Percentiles rank a stretch among this genome's conserved stretches.
Conservation (phyloP, 2,113 vertebrate species). For the Chaenocephalus aceratus region DNA sequence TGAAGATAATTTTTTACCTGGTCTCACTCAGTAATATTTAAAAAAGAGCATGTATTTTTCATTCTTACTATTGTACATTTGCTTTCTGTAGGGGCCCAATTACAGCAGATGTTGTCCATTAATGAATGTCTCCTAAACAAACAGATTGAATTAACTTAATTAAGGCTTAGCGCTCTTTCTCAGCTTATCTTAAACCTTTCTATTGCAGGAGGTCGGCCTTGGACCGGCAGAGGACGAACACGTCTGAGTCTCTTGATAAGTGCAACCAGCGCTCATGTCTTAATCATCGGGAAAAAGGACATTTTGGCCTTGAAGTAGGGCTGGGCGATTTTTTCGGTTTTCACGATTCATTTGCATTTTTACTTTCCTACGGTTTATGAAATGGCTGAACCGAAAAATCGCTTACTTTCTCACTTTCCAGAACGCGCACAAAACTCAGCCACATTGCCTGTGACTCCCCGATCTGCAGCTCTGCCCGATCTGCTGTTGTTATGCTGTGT, state of each 20-base stretch:
- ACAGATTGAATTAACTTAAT: conserved; percentile 35
- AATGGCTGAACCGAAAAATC: too few relatives aligned
- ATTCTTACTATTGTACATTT: conserved; percentile 15
- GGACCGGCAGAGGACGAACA: conserved; percentile 50
- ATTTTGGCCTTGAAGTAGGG: conserved; percentile 23
- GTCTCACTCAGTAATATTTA: background rate
- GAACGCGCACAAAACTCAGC: too few relatives aligned
- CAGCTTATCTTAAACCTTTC: conserved; percentile 55
- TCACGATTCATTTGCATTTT: too few relatives aligned
- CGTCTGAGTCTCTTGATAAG: conserved; percentile 29
- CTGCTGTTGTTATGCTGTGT: too few relatives aligned
- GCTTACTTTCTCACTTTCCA: too few relatives aligned
- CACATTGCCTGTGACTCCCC: too few relatives aligned
- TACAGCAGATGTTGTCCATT: conserved; percentile 39
- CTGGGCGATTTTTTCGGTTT: too few relatives aligned
- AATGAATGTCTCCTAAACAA: conserved; percentile 54
- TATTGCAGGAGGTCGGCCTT: conserved; percentile 74
- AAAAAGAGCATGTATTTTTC: conserved; percentile 34
- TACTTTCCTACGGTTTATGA: too few relatives aligned
- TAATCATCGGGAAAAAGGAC: conserved; percentile 51
- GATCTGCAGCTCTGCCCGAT: too few relatives aligned
- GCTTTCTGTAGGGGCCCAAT: conserved; percentile 34
- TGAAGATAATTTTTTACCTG: background rate
- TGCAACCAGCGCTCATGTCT: conserved; percentile 59
- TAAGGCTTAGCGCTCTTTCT: conserved; percentile 33